Percentiles rank a stretch among this genome's conserved stretches.
Conservation (phyloP, 2,888 invertebrate genomes). For the Pachydiplax longipennis region DNA sequence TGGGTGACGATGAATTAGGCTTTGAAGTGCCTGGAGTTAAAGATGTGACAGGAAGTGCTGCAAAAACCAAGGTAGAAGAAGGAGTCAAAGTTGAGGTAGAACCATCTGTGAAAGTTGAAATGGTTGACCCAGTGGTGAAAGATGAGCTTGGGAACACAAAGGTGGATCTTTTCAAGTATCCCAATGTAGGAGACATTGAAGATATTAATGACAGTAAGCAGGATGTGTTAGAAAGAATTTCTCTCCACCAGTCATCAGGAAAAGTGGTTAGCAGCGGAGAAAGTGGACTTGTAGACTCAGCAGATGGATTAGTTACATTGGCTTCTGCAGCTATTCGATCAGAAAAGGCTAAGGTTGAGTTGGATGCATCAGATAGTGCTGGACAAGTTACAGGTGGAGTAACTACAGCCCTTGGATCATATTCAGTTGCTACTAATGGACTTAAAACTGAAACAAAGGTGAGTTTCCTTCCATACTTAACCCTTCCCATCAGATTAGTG, state of each 20-base stretch:
- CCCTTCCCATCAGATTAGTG: not conserved
- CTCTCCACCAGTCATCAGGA: not conserved
- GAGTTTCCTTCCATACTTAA: not conserved
- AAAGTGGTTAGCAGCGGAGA: not conserved
- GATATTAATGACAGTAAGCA: constrained; percentile 21
- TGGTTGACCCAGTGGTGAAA: not conserved
- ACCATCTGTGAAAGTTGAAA: not conserved
- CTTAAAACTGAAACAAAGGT: constrained; percentile 41
- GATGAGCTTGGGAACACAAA: not conserved
- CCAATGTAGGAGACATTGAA: not conserved
- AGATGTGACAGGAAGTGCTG: not conserved
- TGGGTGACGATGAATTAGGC: constrained; percentile 2
- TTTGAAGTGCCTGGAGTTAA: constrained; percentile 1
- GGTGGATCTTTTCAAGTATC: constrained; percentile 16
- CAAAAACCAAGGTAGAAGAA: not conserved
- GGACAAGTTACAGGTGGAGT: not conserved
- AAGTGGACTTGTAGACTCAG: constrained; percentile 59
- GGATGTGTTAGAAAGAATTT: constrained; percentile 5
- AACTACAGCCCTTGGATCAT: not conserved
- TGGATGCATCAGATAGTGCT: constrained; percentile 51
- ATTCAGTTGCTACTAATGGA: constrained; percentile 44
- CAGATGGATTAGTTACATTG: constrained; percentile 74
- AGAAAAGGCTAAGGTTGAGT: constrained; percentile 56
- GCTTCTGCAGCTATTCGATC: constrained; percentile 73
- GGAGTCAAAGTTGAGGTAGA: not conserved